Evolutionary conservation across 2,888 invertebrate species (phyloP), one percentile per base, ranked within the genome.

Genomic region (Apotomis betuletana): DNA sequence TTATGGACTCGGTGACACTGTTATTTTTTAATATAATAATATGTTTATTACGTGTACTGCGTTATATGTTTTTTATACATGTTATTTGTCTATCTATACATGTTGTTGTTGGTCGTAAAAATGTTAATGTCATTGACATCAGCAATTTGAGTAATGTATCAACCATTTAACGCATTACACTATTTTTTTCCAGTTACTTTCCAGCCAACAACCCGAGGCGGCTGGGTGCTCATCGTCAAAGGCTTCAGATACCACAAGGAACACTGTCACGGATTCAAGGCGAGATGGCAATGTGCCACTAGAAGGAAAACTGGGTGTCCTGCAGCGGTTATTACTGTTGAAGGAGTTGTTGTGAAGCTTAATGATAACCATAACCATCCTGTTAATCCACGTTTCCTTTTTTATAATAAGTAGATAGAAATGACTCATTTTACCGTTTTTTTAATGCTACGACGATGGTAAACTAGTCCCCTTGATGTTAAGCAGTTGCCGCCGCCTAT

Each of bases 171-270:
- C 27, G 27, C 5, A 55, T 12, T 6, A 13, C 27, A 41, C 27
- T 6, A 49, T 51, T 59, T 27, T 44, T 15, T 46, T 68, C 27
- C 52, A 44, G 52, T n/a, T 5, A 55, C 13, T 3, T 70, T 65
- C 60, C 15, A 12, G 6, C 27, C 38, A n/a, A 46, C 60, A 0
- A 60, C n/a, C 12, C 58, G 59, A 65, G 70, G 70, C 12, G 64
- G 64, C 8, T 46, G 59, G 0, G 38, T 70, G 27, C 49, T 70
- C 13, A 38, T 38, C 12, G 54, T 38, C 13, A 41, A 41, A 15
- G 70, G 70, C 3, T 70, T 46, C 38, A 65, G 38, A n/a, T 70
- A 65, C 27, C 59, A 70, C 54, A 60, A 15, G 46, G 65, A 65
- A 44, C 51, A 60, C 9, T 10, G 54, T 10, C 27, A n/a, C 54